phyloP scores from a whole-genome alignment of 2,888 invertebrate species.

The Orthonevra nobilis region DNA sequence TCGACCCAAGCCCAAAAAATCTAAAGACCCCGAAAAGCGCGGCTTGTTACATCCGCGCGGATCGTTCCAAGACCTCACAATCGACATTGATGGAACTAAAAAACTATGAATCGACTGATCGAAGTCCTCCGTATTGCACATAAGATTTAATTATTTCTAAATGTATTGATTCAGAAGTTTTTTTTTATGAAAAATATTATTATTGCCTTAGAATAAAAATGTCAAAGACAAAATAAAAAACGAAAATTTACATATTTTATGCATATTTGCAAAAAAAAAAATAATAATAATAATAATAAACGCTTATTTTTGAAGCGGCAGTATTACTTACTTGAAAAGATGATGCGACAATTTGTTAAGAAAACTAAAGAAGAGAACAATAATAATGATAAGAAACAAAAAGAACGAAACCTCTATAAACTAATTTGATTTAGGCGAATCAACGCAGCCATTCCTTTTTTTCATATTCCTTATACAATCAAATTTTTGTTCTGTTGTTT shows the following conservation, averaged over 20 bases:
- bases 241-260: conserved; percentile 13
- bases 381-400: conserved; percentile 2
- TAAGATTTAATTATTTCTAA: conserved; percentile 24
- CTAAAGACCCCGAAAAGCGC: conserved; percentile 83
- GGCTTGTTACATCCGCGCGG: conserved; percentile 81
- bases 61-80: conserved; percentile 77
- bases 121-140: neutral
- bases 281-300: no score
- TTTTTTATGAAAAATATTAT: neutral
- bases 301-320: conserved; percentile 68
- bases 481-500: no score
- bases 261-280: conserved; percentile 29
- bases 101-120: conserved; percentile 73
- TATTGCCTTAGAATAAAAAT: conserved; percentile 35
- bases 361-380: conserved; percentile 28
- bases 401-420: conserved; percentile 40
- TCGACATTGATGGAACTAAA: conserved; percentile 77
- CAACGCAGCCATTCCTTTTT: conserved; percentile 62
- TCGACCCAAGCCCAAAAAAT: conserved; percentile 82
- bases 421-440: conserved; percentile 20
- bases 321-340: conserved; percentile 56
- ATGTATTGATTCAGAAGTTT: conserved; percentile 10
- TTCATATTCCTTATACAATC: conserved; percentile 45
- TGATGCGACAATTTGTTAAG: conserved; percentile 30
- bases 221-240: conserved; percentile 32